A percentile compares a stretch with the other conserved stretches of the same genome.
Evolutionary conservation across 2,888 invertebrate species (phyloP).

Genomic region (Podotricha telesiphe): DNA sequence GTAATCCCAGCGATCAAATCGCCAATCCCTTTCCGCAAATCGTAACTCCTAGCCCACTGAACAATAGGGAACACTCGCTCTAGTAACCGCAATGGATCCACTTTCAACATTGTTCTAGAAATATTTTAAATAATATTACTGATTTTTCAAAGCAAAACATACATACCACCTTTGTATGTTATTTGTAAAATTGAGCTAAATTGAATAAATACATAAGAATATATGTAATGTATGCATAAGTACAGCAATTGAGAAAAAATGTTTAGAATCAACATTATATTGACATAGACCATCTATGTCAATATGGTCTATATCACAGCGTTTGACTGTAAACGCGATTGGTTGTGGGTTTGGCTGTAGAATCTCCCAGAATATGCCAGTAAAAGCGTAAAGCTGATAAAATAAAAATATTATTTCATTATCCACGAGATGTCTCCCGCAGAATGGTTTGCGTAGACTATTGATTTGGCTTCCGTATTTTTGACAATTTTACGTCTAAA

Average conservation of each 20-base stretch:
- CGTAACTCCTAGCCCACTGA: constrained; percentile 84
- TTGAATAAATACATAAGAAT: not conserved
- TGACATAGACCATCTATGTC: too few relatives aligned
- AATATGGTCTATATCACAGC: too few relatives aligned
- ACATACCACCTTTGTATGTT: not conserved
- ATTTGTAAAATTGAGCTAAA: constrained; percentile 2
- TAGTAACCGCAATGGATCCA: constrained; percentile 57
- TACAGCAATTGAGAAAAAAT: constrained; percentile 4
- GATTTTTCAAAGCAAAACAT: not conserved
- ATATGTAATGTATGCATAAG: not conserved
- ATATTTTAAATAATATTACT: not conserved
- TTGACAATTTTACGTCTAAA: too few relatives aligned
- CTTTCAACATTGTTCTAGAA: constrained; percentile 50
- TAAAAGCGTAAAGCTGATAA: too few relatives aligned
- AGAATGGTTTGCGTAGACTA: too few relatives aligned
- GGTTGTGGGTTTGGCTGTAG: too few relatives aligned
- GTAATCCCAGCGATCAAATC: constrained; percentile 91
- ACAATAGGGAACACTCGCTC: constrained; percentile 80
- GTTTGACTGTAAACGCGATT: too few relatives aligned
- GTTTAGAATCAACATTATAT: too few relatives aligned
- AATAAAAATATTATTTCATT: too few relatives aligned
- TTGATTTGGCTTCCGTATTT: too few relatives aligned
- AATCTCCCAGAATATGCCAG: too few relatives aligned
- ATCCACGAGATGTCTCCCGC: too few relatives aligned
- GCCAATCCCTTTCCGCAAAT: constrained; percentile 80